A percentile compares a stretch with the other conserved stretches of the same genome.
Conservation (phyloP, 2,888 invertebrate genomes). For the Crossocerus cetratus region DNA sequence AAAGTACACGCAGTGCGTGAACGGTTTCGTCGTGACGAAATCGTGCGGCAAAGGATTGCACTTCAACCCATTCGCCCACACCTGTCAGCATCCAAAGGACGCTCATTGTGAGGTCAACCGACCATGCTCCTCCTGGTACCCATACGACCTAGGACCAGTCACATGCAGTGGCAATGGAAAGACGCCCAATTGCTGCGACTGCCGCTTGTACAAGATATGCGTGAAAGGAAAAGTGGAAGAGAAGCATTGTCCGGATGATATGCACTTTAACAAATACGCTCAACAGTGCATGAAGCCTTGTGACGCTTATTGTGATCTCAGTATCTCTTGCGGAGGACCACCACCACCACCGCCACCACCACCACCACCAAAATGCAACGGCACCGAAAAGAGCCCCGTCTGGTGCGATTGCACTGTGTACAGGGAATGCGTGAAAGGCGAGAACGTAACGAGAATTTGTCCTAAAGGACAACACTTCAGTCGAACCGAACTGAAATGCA, state of each 20-base stretch:
- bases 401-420: not conserved
- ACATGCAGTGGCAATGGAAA: not conserved
- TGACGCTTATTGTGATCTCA: not conserved
- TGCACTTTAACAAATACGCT: conserved; percentile 48
- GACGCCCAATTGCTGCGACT: not conserved
- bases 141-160: no score
- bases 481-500: not conserved
- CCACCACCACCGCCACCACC: no score
- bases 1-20: conserved; percentile 52
- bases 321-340: no score
- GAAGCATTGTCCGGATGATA: conserved; percentile 46
- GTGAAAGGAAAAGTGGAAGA: conserved; percentile 32
- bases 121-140: no score
- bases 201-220: conserved; percentile 53
- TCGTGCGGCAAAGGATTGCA: conserved; percentile 18
- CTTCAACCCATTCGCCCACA: conserved; percentile 38
- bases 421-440: not conserved
- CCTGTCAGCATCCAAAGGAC: not conserved
- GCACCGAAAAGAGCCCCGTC: not conserved
- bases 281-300: conserved; percentile 55
- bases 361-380: no score
- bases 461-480: not conserved
- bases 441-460: not conserved
- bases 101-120: not conserved
- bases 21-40: conserved; percentile 34